A percentile compares a stretch with the other conserved stretches of the same genome.
Conservation (phyloP, 2,113 vertebrate genomes). For the Mungos mungo region DNA sequence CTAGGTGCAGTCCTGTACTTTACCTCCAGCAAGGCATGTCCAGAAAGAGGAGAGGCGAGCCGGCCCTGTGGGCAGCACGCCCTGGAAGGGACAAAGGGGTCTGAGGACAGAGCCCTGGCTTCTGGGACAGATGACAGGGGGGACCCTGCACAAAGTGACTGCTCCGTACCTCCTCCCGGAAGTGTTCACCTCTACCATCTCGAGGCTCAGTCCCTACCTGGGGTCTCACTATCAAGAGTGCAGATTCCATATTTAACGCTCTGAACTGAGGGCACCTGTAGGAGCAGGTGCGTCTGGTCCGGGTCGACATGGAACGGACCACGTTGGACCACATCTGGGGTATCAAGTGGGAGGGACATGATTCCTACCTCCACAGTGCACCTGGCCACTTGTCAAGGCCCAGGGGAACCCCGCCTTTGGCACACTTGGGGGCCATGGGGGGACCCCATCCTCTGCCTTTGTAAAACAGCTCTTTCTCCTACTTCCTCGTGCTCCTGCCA, state of each 20-base stretch:
- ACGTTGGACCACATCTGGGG: too few relatives aligned
- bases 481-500: background rate
- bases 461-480: background rate
- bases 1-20: background rate
- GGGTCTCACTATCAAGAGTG: background rate
- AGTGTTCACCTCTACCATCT: background rate
- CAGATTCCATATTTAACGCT: too few relatives aligned
- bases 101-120: background rate
- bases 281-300: background rate
- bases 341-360: background rate
- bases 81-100: too few relatives aligned
- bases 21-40: fast-evolving
- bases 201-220: fast-evolving
- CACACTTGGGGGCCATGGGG: too few relatives aligned
- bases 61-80: background rate
- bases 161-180: background rate
- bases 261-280: too few relatives aligned
- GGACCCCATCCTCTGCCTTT: background rate
- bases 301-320: background rate
- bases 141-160: too few relatives aligned
- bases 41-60: background rate
- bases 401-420: background rate
- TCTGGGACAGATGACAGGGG: fast-evolving
- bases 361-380: too few relatives aligned
- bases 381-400: background rate